Conservation (phyloP, 2,888 invertebrate genomes). For the Sisyra nigra region DNA sequence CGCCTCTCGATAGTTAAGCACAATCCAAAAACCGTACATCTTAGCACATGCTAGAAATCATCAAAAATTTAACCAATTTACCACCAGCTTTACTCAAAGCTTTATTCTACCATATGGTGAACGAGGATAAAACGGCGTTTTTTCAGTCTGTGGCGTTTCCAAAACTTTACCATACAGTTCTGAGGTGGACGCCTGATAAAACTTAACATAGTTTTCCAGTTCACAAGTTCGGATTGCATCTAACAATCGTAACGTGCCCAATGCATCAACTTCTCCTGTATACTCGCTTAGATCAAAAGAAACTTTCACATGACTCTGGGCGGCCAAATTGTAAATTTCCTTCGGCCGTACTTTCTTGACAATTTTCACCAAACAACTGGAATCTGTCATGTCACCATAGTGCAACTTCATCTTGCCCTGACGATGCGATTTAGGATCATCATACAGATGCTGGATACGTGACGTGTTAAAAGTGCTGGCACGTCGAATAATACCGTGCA, state of each 20-base stretch:
- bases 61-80: not conserved
- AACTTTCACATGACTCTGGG: conserved; percentile 98
- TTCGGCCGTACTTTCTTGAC: conserved; percentile 61
- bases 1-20: conserved; percentile 88
- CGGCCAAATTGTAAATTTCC: conserved; percentile 96
- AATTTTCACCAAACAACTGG: conserved; percentile 81
- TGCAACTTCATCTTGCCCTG: conserved; percentile 84
- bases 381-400: conserved; percentile 98
- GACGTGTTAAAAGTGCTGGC: conserved; percentile 94
- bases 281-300: conserved; percentile 98
- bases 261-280: conserved; percentile 93
- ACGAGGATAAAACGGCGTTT: conserved; percentile 89
- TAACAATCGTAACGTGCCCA: conserved; percentile 80
- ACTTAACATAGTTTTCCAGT: conserved; percentile 60
- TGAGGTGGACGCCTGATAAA: conserved; percentile 94
- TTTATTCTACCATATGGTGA: conserved; percentile 73
- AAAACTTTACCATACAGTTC: conserved; percentile 88
- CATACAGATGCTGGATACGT: conserved; percentile 91
- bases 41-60: conserved; percentile 70
- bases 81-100: not conserved
- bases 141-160: conserved; percentile 86
- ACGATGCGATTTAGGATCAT: conserved; percentile 76
- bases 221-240: conserved; percentile 87
- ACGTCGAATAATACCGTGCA: conserved; percentile 90
- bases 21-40: conserved; percentile 92